Evolutionary conservation across 2,113 vertebrate species (phyloP).

Genomic region (Daphoenositta chrysoptera): DNA sequence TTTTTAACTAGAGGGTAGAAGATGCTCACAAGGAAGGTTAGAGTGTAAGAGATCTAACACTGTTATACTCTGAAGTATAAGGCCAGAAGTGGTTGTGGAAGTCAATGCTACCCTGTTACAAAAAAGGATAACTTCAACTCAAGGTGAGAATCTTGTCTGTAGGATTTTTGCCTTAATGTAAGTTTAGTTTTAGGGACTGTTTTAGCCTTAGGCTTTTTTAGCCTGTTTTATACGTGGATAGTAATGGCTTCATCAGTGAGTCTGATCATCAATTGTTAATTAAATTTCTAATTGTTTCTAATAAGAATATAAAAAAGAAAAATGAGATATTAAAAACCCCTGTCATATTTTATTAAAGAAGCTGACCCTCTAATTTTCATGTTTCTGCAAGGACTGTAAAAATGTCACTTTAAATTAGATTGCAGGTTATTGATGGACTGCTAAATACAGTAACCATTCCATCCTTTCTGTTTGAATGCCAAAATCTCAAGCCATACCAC

Average conservation of each 20-base stretch:
- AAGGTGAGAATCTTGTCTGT: not conserved
- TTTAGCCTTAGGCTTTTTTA: not conserved
- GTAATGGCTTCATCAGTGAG: not conserved
- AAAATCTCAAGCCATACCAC: not conserved
- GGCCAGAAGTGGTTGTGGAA: not conserved
- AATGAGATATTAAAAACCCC: not conserved
- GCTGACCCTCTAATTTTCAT: slow-evolving; percentile 1
- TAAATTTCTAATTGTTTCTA: slow-evolving; percentile 28
- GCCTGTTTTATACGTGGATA: not conserved
- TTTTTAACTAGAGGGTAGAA: not conserved
- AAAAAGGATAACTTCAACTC: not conserved
- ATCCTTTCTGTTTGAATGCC: not conserved
- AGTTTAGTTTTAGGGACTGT: not conserved
- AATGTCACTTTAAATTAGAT: not conserved
- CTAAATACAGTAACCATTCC: not conserved
- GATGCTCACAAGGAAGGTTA: not conserved
- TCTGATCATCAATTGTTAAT: slow-evolving; percentile 33
- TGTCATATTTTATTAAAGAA: slow-evolving; percentile 36
- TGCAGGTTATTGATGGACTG: not conserved
- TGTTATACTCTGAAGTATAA: not conserved
- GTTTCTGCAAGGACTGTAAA: slow-evolving; percentile 32
- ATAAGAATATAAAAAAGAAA: slow-evolving; percentile 24
- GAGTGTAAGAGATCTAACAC: not conserved
- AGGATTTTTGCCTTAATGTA: not conserved
- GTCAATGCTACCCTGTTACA: not conserved